These are phyloP conservation scores for Okamejei kenojei DNA, from an alignment of 2,797 vertebrate species.

Conservation along the genomic window DNA sequence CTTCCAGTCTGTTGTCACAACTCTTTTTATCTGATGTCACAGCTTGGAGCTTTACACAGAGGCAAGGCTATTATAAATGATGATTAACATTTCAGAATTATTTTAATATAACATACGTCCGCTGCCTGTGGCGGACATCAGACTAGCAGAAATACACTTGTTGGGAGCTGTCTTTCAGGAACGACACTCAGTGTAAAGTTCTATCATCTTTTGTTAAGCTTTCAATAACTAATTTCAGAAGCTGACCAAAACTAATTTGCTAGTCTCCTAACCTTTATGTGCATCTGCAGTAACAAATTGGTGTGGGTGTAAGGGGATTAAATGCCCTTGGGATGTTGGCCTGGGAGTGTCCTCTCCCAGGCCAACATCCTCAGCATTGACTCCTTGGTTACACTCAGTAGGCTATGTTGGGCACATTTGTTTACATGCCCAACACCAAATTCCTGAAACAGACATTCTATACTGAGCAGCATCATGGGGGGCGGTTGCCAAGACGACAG, in stretches of 20 bases:
- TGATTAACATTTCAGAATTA: background rate
- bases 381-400: too few species aligned
- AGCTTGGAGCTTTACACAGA: background rate
- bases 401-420: too few species aligned
- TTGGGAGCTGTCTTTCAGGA: background rate
- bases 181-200: background rate
- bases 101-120: background rate
- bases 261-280: background rate
- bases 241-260: background rate
- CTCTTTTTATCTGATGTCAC: too few species aligned
- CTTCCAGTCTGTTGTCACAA: background rate
- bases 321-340: too few species aligned
- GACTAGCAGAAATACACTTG: background rate
- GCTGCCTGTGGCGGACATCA: background rate
- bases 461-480: too few species aligned
- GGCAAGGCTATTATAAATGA: background rate
- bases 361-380: too few species aligned
- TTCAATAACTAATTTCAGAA: background rate
- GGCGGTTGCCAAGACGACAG: too few species aligned
- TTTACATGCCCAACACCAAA: too few species aligned
- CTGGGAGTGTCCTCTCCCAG: too few species aligned
- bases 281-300: background rate
- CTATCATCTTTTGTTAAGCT: background rate
- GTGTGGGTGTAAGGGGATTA: background rate
- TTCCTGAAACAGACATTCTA: too few species aligned